A percentile compares a stretch with the other conserved stretches of the same genome.
Conservation (phyloP, 1,140 invertebrate species). For the Drosophila ficusphila region DNA sequence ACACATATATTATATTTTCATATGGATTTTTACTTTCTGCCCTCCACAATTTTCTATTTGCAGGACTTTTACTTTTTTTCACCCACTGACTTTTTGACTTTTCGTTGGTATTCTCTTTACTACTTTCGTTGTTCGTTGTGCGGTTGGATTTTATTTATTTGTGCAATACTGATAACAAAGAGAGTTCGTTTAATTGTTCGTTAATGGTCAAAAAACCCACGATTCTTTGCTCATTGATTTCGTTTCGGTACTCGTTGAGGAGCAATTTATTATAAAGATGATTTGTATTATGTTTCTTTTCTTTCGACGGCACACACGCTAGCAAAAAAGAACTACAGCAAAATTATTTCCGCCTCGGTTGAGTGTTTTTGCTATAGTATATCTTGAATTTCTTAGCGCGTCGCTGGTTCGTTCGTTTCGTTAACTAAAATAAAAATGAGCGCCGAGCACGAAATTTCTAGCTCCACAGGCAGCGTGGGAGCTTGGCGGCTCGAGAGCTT, state of each 20-base stretch:
- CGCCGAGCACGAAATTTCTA: constrained; percentile 46
- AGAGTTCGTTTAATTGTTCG: constrained; percentile 72
- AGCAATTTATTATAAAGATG: constrained; percentile 24
- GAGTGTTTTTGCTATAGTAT: constrained; percentile 35
- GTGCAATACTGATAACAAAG: constrained; percentile 73
- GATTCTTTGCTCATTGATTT: constrained; percentile 43
- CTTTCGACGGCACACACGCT: constrained; percentile 34
- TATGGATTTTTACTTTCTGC: constrained; percentile 9
- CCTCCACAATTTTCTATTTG: background rate
- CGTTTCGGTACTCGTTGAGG: constrained; percentile 39
- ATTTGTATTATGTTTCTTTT: constrained; percentile 21
- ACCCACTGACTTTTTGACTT: constrained; percentile 13
- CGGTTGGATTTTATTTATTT: constrained; percentile 39
- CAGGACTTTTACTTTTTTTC: constrained; percentile 32
- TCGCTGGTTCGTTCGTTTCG: constrained; percentile 77
- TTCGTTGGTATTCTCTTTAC: constrained; percentile 27
- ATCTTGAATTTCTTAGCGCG: constrained; percentile 56
- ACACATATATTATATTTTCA: background rate
- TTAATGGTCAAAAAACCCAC: constrained; percentile 52
- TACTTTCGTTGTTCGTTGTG: constrained; percentile 16
- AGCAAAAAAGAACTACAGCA: constrained; percentile 41
- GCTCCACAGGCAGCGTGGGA: constrained; percentile 32
- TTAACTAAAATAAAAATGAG: constrained; percentile 78
- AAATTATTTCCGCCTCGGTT: constrained; percentile 49
- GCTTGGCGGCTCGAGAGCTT: constrained; percentile 47